Conservation (phyloP, 2,113 vertebrate species). For the Mobula hypostoma region DNA sequence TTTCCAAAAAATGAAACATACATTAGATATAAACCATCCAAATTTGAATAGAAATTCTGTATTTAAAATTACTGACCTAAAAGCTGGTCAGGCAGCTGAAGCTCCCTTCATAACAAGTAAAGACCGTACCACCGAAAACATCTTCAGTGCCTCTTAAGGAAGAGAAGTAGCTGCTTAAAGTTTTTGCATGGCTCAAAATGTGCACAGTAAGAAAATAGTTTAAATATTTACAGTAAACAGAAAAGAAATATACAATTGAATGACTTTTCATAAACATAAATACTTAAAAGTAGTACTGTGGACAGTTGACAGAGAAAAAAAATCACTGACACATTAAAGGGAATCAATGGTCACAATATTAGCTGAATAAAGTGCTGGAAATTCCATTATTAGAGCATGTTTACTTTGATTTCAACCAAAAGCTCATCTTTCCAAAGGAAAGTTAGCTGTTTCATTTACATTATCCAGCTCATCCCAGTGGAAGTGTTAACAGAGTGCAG, state of each 20-base stretch:
- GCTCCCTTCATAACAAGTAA: constrained; percentile 75
- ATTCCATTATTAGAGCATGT: constrained; percentile 61
- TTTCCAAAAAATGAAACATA: constrained; percentile 77
- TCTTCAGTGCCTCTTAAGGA: constrained; percentile 62
- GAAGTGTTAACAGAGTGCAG: constrained; percentile 34
- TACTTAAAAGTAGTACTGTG: constrained; percentile 45
- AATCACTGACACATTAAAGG: constrained; percentile 39
- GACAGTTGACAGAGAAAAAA: constrained; percentile 50
- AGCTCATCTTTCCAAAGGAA: constrained; percentile 38
- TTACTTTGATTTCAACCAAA: constrained; percentile 42
- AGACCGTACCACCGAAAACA: constrained; percentile 74
- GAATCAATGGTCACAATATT: constrained; percentile 55
- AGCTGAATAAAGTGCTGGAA: constrained; percentile 72
- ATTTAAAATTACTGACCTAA: constrained; percentile 70
- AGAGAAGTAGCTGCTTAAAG: constrained; percentile 39
- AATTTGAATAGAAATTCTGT: constrained; percentile 75
- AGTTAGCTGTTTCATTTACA: constrained; percentile 38
- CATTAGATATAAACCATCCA: constrained; percentile 79
- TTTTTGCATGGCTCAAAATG: constrained; percentile 42
- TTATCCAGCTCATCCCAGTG: constrained; percentile 38
- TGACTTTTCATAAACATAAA: constrained; percentile 41
- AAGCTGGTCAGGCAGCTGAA: constrained; percentile 69
- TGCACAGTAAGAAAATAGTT: constrained; percentile 44
- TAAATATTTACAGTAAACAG: constrained; percentile 45
- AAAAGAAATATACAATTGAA: constrained; percentile 41